phyloP scores from a whole-genome alignment of 2,113 vertebrate genomes.

The Oryctolagus cuniculus region DNA sequence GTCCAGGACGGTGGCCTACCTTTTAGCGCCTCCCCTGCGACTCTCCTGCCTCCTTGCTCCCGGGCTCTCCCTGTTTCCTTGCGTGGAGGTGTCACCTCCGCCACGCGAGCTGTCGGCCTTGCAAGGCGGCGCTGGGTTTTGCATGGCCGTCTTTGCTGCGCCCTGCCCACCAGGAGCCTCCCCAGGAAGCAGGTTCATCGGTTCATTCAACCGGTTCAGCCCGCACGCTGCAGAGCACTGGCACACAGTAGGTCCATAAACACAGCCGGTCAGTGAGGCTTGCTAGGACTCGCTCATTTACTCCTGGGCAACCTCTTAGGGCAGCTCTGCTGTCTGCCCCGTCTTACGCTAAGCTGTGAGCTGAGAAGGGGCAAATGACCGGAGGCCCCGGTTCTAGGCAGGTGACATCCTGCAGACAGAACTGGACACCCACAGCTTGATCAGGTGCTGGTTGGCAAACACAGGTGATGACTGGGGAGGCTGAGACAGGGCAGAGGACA shows the following conservation, averaged over 20 bases:
- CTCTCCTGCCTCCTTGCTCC: neutral
- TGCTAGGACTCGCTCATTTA: neutral
- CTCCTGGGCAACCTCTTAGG: neutral
- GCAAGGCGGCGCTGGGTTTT: rapidly evolving
- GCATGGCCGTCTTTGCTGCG: rapidly evolving
- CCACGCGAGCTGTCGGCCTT: rapidly evolving
- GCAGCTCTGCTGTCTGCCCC: neutral
- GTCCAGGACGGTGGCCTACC: neutral
- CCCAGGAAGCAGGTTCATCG: too few relatives aligned
- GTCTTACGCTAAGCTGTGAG: neutral
- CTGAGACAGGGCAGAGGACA: neutral
- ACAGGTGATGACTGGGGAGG: neutral
- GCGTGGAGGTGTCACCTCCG: rapidly evolving
- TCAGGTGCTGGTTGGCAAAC: neutral
- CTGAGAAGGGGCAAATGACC: neutral
- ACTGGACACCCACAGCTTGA: neutral
- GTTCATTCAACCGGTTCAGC: neutral
- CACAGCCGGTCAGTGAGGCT: neutral
- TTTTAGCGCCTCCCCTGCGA: rapidly evolving
- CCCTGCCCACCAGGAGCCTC: neutral
- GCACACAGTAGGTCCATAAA: neutral
- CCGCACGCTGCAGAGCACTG: rapidly evolving
- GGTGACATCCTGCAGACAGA: neutral
- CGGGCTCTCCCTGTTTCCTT: neutral
- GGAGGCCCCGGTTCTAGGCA: neutral